Evolutionary conservation across 2,888 invertebrate species (phyloP), one percentile per base, ranked within the genome.

Genomic region (Aelia acuminata): DNA sequence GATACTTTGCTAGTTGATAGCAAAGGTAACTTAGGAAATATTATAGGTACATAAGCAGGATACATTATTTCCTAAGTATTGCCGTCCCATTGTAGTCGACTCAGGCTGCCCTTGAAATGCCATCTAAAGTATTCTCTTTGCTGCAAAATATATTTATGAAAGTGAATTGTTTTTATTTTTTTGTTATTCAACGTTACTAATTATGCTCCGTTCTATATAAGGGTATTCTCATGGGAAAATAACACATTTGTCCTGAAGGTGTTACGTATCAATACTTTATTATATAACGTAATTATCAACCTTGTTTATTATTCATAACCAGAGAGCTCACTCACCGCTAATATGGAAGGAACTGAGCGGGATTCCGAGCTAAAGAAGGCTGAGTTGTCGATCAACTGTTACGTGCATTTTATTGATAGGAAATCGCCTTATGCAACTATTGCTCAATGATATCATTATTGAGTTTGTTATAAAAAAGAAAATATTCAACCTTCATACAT

Each of bases 371-470:
- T 47, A n/a, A 8, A 80, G 39, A 1, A 43, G n/a, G 43, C 5
- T 15, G 43, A 43, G 80, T 39, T 13, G 80, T 80, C n/a, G n/a
- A n/a, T n/a, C n/a, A n/a, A n/a, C 75, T 39, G 22, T 80, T 80
- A 39, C 75, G 75, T 80, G 43, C 10, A 80, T 80, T 80, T 80
- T 80, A 80, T 80, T n/a, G 75, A 80, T 80, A 80, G 22, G 80
- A 39, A 80, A 80, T 80, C 5, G n/a, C 3, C 11, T 80, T 80
- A 47, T 43, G 43, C 13, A 80, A 80, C 39, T 43, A 80, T 80
- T 80, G 80, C 80, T 43, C 80, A 80, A 80, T 80, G n/a, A n/a
- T n/a, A n/a, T n/a, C 7, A 43, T 80, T 43, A 43, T 15, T 80
- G 80, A 22, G 22, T n/a, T 43, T 80, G 80, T n/a, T n/a, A n/a